Evolutionary conservation across 2,888 invertebrate species (phyloP).

Genomic region (Leptothorax acervorum): DNA sequence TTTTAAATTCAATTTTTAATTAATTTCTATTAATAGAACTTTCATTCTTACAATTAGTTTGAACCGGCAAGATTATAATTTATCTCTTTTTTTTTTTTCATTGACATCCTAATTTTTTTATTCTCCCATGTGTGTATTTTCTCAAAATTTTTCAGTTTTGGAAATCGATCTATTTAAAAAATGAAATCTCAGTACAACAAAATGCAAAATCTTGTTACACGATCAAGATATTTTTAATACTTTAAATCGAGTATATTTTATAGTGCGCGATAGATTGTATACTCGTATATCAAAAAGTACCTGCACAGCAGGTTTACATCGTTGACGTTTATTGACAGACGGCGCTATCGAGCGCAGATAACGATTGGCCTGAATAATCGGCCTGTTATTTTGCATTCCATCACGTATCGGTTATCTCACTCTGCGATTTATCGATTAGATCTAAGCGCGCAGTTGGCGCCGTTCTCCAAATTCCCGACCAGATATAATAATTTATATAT

Average conservation of each 20-base stretch:
- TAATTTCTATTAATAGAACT: neutral
- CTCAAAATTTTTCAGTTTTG: neutral
- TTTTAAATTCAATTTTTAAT: neutral
- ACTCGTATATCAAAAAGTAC: slow-evolving; percentile 48
- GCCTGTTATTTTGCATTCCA: slow-evolving; percentile 66
- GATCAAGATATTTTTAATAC: neutral
- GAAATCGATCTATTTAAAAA: neutral
- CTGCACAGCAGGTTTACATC: slow-evolving; percentile 37
- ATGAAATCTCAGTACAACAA: neutral
- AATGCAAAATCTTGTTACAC: neutral
- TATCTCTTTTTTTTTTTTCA: neutral
- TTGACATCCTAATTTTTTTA: neutral
- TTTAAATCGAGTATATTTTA: neutral
- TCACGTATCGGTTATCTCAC: slow-evolving; percentile 69
- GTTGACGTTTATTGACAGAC: slow-evolving; percentile 34
- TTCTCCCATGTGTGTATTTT: neutral
- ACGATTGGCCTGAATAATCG: slow-evolving; percentile 57
- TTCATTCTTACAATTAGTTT: neutral
- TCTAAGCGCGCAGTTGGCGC: slow-evolving; percentile 31
- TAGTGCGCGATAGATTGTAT: slow-evolving; percentile 25
- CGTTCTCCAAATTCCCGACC: slow-evolving; percentile 6
- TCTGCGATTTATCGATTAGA: slow-evolving; percentile 31
- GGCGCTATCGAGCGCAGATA: slow-evolving; percentile 58
- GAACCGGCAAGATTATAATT: neutral
- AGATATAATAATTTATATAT: neutral